A percentile compares a stretch with the other conserved stretches of the same genome.
phyloP scores from a whole-genome alignment of 1,140 invertebrate species.

The Drosophila pachea region DNA sequence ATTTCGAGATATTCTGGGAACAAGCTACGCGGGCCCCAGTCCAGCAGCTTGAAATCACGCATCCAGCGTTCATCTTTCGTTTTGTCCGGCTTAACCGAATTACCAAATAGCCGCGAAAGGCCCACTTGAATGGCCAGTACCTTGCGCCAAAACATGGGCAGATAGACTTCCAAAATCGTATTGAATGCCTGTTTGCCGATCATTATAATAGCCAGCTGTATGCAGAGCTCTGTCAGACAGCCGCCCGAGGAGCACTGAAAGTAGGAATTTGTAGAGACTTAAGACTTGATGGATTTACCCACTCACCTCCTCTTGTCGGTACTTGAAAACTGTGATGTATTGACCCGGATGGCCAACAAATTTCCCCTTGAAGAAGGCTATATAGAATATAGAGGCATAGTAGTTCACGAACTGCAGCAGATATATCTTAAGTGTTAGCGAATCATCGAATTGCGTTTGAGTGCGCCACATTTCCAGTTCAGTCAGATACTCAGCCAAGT shows the following conservation, averaged over 20 bases:
- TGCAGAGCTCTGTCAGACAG: constrained; percentile 94
- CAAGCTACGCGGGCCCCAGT: constrained; percentile 93
- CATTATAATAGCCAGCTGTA: constrained; percentile 97
- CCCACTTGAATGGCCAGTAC: constrained; percentile 83
- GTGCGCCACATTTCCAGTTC: constrained; percentile 96
- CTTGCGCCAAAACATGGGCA: constrained; percentile 87
- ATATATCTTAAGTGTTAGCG: constrained; percentile 97
- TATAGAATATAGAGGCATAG: constrained; percentile 99
- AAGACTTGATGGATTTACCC: too few relatives aligned
- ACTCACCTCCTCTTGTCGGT: constrained; percentile 90
- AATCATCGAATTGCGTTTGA: constrained; percentile 98
- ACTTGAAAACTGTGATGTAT: constrained; percentile 87
- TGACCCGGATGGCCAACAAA: constrained; percentile 90
- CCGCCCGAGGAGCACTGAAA: constrained; percentile 89
- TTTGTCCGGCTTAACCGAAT: constrained; percentile 70
- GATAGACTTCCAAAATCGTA: constrained; percentile 90
- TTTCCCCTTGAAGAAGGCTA: constrained; percentile 98
- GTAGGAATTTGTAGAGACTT: background rate
- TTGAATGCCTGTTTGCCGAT: constrained; percentile 97
- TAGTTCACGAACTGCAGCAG: constrained; percentile 99
- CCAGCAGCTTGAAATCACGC: constrained; percentile 93
- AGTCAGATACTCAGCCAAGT: constrained; percentile 93
- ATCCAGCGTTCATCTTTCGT: constrained; percentile 87
- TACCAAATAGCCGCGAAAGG: constrained; percentile 59
- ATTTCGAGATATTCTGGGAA: constrained; percentile 99